These are phyloP conservation scores for Eurytoma californica DNA, from an alignment of 2,888 invertebrate species.

Conservation along the genomic window DNA sequence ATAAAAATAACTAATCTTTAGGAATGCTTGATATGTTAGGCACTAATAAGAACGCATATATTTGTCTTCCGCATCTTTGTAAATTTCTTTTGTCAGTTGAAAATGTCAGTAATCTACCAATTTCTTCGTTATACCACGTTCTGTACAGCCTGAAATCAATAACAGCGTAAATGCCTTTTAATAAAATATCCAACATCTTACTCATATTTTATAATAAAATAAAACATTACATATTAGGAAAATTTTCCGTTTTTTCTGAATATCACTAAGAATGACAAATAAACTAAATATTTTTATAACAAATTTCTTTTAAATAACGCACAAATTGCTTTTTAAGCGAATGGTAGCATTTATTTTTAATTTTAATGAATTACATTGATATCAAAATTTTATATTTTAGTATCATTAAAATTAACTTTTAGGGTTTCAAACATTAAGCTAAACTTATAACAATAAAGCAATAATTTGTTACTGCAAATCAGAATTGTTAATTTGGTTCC, in stretches of 20 bases:
- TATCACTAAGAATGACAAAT: constrained; percentile 34
- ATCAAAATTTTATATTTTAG: no score
- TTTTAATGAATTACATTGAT: neutral
- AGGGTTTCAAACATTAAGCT: constrained; percentile 32
- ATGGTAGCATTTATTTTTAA: constrained; percentile 40
- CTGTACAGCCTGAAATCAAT: constrained; percentile 56
- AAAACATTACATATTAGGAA: constrained; percentile 32
- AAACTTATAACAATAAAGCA: neutral
- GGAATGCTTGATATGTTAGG: constrained; percentile 46
- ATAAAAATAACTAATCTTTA: constrained; percentile 42
- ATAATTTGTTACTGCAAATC: no score
- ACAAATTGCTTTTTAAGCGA: constrained; percentile 35
- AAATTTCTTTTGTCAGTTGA: constrained; percentile 47
- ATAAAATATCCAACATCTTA: constrained; percentile 22
- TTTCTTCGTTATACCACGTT: constrained; percentile 56
- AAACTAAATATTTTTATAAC: constrained; percentile 47
- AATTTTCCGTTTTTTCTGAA: constrained; percentile 40
- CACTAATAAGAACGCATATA: constrained; percentile 50
- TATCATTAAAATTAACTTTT: neutral
- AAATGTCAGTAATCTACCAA: constrained; percentile 47
- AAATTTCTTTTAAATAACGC: constrained; percentile 48
- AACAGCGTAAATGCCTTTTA: constrained; percentile 47
- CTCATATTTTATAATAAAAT: constrained; percentile 44
- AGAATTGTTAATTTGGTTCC: no score
- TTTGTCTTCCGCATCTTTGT: constrained; percentile 53